Evolutionary conservation across 2,888 invertebrate genomes (phyloP), one percentile per base, ranked within the genome.

Genomic region (Gryllus longicercus): DNA sequence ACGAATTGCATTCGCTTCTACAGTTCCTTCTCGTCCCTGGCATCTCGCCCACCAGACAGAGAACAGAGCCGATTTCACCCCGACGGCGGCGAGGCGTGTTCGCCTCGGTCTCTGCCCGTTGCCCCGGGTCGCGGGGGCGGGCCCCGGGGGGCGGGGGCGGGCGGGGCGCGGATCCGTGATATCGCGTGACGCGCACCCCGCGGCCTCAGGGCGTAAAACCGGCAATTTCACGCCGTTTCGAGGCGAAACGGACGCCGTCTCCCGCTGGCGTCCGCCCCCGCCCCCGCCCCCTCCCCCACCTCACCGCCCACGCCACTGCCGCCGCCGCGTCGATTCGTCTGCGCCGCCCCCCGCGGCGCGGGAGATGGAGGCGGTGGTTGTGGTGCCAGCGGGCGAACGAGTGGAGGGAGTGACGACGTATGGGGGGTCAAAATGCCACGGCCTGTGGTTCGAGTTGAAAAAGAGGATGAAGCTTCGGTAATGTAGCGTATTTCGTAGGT

Each of bases 181-280:
- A 63, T 63, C 63, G 63, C 63, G 63, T 63, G 63, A 63, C 63
- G 14, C 63, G 16, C 14, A 63, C 63, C 63, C 63, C 63, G 63
- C 63, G 63, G 63, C n/a, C 63, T 63, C 63, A 38, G 63, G 63
- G 63, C 63, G 63, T 63, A 63, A 63, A 63, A 63, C 63, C 63
- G n/a, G 63, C 63, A 63, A 63, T 63, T 63, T 63, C 63, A 63
- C 63, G 63, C 63, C 63, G 63, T 63, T 63, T 63, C 63, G 63
- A 63, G 63, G n/a, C 63, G 63, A 63, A 63, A 63, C 63, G 63
- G 63, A 63, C 63, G 63, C n/a, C n/a, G 38, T 38, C 38, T 38
- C 38, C 38, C 38, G 38, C 38, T 63, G 14, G 63, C 63, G 16
- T 8, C 14, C 63, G 14, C 63, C 63, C n/a, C 63, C 1, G n/a